These are phyloP conservation scores for Mystacides longicornis DNA, from an alignment of 2,888 invertebrate genomes.

Conservation along the genomic window DNA sequence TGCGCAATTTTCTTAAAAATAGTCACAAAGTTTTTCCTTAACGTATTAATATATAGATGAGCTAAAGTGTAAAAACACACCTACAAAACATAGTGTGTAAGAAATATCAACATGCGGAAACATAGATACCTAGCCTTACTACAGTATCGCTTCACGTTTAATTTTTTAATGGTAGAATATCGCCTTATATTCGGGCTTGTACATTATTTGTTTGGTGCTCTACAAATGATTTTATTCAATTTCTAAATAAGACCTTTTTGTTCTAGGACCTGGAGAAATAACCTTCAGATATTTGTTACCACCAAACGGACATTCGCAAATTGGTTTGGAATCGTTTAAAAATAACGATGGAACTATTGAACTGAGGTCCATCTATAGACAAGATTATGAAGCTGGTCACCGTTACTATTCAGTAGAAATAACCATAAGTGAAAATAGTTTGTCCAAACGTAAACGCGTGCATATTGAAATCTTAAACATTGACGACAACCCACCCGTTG, in stretches of 20 bases:
- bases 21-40: too few relatives aligned
- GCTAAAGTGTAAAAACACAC: too few relatives aligned
- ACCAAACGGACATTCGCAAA: background rate
- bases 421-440: constrained; percentile 30
- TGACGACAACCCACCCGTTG: constrained; percentile 47
- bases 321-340: constrained; percentile 8
- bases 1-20: too few relatives aligned
- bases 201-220: background rate
- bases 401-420: constrained; percentile 37
- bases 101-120: too few relatives aligned
- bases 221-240: background rate
- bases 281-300: background rate
- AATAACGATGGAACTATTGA: constrained; percentile 32
- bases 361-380: constrained; percentile 39
- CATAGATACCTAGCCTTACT: too few relatives aligned
- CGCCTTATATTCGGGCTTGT: background rate
- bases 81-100: too few relatives aligned
- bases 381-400: constrained; percentile 49
- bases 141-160: too few relatives aligned
- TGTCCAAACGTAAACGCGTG: background rate
- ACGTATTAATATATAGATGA: too few relatives aligned
- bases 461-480: constrained; percentile 44
- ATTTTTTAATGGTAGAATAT: too few relatives aligned
- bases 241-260: background rate
- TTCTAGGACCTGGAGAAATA: background rate